These are phyloP conservation scores for Conistra vaccinii DNA, from an alignment of 2,888 invertebrate species.

Conservation along the genomic window DNA sequence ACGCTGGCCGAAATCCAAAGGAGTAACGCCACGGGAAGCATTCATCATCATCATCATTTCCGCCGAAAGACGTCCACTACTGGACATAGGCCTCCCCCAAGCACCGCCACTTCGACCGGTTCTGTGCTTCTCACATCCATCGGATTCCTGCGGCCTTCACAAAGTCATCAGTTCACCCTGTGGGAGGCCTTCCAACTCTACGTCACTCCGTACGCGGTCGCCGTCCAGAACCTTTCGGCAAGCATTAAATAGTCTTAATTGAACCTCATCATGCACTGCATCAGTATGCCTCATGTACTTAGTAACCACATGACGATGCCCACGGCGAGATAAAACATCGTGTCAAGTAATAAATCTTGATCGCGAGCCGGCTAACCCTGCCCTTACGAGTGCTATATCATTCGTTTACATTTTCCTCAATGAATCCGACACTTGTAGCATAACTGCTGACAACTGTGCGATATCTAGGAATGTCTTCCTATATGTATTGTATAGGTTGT, in stretches of 20 bases:
- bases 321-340: conserved; percentile 55
- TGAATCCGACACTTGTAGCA: conserved; percentile 52
- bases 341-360: conserved; percentile 53
- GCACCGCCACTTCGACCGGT: not conserved
- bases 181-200: not conserved
- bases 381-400: conserved; percentile 54
- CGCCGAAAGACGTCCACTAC: not conserved
- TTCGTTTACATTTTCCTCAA: conserved; percentile 60
- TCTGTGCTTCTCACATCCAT: not conserved
- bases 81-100: not conserved
- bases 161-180: not conserved
- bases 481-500: conserved; percentile 16
- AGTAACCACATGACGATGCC: conserved; percentile 5
- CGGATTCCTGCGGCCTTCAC: not conserved
- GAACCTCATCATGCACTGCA: not conserved
- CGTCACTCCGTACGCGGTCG: not conserved
- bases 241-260: not conserved
- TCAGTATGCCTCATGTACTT: not conserved
- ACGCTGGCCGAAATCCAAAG: not conserved
- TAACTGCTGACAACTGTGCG: conserved; percentile 24
- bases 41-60: not conserved
- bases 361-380: conserved; percentile 51
- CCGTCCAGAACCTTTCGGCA: not conserved
- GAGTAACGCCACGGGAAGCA: not conserved
- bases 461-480: conserved; percentile 50